A percentile compares a stretch with the other conserved stretches of the same genome.
phyloP scores from a whole-genome alignment of 2,113 vertebrate genomes.

The Aviceda subcristata region DNA sequence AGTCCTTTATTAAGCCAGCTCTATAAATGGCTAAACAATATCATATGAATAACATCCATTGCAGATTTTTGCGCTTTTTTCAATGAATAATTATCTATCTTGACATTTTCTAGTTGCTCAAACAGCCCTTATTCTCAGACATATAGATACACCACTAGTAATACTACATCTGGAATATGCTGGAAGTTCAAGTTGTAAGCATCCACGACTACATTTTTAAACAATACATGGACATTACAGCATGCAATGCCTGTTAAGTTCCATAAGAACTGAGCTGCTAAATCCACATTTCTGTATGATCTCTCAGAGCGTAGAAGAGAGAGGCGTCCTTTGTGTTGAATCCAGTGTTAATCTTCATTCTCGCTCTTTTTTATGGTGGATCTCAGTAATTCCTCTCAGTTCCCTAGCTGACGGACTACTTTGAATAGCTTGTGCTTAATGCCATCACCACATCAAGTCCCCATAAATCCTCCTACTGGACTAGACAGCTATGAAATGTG shows the following conservation, averaged over 20 bases:
- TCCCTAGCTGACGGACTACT: background rate
- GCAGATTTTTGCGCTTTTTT: background rate
- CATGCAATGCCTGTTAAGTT: background rate
- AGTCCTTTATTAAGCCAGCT: slow-evolving; percentile 19
- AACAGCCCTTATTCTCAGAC: background rate
- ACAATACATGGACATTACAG: background rate
- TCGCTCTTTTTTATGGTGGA: background rate
- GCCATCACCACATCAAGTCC: background rate
- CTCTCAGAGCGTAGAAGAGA: background rate
- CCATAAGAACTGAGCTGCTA: background rate
- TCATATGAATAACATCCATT: slow-evolving; percentile 3
- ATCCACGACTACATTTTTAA: background rate
- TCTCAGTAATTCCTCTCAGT: background rate
- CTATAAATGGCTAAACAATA: slow-evolving; percentile 54
- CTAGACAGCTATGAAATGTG: background rate
- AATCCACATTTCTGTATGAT: background rate
- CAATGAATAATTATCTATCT: slow-evolving; percentile 18
- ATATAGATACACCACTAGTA: background rate
- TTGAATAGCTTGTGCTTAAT: background rate
- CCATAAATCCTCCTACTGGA: background rate
- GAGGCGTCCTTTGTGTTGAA: background rate
- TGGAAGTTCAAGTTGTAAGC: background rate
- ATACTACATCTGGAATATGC: background rate
- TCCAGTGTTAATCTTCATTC: background rate
- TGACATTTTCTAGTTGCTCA: background rate